Percentiles rank a stretch among this genome's conserved stretches.
Evolutionary conservation across 2,797 vertebrate genomes (phyloP).

Genomic region (Notolabrus celidotus): DNA sequence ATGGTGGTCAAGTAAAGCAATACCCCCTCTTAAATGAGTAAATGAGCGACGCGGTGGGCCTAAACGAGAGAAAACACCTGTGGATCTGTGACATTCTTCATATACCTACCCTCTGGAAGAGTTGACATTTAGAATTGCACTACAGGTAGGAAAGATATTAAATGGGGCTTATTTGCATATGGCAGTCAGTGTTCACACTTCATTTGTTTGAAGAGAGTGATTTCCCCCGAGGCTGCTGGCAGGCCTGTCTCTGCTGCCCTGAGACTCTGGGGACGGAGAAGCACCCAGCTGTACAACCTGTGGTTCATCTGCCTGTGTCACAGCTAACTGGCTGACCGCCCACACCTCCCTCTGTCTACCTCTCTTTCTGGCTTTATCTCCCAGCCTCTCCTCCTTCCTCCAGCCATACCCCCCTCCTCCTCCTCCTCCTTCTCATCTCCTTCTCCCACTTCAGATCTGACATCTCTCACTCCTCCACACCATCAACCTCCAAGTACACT

Average conservation of each 20-base stretch:
- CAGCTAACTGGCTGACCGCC: slow-evolving; percentile 62
- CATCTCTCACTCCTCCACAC: slow-evolving; percentile 41
- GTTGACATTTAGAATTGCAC: slow-evolving; percentile 72
- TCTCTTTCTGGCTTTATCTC: slow-evolving; percentile 28
- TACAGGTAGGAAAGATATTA: slow-evolving; percentile 69
- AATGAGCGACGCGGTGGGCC: slow-evolving; percentile 21
- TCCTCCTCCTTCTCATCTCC: slow-evolving; percentile 8
- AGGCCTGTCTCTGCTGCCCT: slow-evolving; percentile 55
- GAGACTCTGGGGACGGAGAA: slow-evolving; percentile 53
- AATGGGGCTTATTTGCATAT: slow-evolving; percentile 69
- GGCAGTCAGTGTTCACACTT: slow-evolving; percentile 71
- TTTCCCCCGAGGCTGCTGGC: slow-evolving; percentile 62
- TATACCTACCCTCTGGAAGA: slow-evolving; percentile 22
- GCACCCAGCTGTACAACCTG: slow-evolving; percentile 65
- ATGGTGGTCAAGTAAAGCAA: background rate
- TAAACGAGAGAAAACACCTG: slow-evolving; percentile 61
- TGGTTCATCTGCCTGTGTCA: slow-evolving; percentile 66
- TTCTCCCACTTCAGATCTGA: slow-evolving; percentile 34
- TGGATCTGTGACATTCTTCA: slow-evolving; percentile 54
- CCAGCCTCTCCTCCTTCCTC: slow-evolving; percentile 6
- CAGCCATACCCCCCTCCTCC: slow-evolving; percentile 11
- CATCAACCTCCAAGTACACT: slow-evolving; percentile 37
- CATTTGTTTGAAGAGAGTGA: slow-evolving; percentile 73
- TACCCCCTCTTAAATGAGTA: background rate
- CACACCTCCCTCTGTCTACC: slow-evolving; percentile 55